Base-by-base conservation (phyloP, 2,888 invertebrate genomes). In the Oligia strigilis region DNA sequence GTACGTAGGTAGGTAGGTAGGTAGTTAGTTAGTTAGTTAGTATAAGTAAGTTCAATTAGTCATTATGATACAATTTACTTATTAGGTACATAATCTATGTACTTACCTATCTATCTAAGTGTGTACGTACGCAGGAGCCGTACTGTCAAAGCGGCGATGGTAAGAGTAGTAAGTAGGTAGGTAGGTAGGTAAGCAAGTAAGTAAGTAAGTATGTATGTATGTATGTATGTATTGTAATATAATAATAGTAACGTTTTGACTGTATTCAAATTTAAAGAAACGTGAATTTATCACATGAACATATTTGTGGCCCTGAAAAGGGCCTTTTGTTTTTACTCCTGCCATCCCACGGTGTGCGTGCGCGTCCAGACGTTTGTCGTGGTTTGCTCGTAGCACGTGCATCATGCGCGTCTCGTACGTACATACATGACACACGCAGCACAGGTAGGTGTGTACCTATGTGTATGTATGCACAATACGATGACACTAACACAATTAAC, bases 241-340 rank as follows among this genome's bases (percentile, higher is more conserved):
- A 29, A 29, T 29, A 13, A 4, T 62, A 29, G 29, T 46, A 49
- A 71, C 52, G 71, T 71, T 46, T 52, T 71, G 71, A 52, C 29
- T 52, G 19, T 8, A 23, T 14, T 46, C 69, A 19, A 19, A n/a
- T 29, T 29, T n/a, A 69, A 46, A 69, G 69, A 69, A 69, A 69
- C n/a, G 72, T 72, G 73, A 74, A 81, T 62, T n/a, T 52, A 40
- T 69, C 77, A 79, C 78, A 71, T 79, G 70, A 77, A 69, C 29
- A 52, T 60, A 75, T 81, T 80, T 85, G 82, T 83, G 85, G 88
- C 87, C 85, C 87, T 87, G 85, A 89, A 87, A 84, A 87, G 86
- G 87, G 84, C 84, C 83, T 83, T 89, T 87, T 80, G 58, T 74
- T 60, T 40, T 60, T 17, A 65, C 29, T 36, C 65, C 55, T n/a